These are phyloP conservation scores for Oreotragus oreotragus DNA, from an alignment of 2,113 vertebrate genomes.

Conservation along the genomic window DNA sequence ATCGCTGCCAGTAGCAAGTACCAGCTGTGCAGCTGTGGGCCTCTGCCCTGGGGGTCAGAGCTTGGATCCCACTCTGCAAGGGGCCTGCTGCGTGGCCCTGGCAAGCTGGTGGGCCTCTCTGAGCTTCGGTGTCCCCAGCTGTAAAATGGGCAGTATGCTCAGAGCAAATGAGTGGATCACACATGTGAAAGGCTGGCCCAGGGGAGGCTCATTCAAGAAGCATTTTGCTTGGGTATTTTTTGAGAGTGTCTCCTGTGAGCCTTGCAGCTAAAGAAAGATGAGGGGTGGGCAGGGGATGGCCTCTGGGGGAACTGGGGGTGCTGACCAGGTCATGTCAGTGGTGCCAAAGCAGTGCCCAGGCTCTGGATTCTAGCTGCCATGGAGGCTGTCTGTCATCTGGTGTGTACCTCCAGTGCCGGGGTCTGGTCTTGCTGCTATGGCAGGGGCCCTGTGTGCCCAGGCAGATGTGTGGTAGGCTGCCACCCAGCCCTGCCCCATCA, in stretches of 20 bases:
- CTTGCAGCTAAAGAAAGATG: neutral
- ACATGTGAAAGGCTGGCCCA: neutral
- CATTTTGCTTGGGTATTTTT: neutral
- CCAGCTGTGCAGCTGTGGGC: neutral
- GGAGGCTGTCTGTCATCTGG: neutral
- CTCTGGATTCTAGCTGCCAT: neutral
- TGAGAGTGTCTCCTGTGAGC: neutral
- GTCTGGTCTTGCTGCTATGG: neutral
- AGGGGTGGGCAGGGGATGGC: neutral
- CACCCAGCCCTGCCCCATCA: neutral
- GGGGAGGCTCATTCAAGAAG: neutral
- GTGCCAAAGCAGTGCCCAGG: fast-evolving
- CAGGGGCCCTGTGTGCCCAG: neutral
- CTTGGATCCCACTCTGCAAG: neutral
- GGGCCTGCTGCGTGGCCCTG: neutral
- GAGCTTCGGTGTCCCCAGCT: neutral
- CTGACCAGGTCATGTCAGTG: too few species aligned
- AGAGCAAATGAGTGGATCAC: neutral
- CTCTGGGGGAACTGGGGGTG: fast-evolving
- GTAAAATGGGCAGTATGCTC: neutral
- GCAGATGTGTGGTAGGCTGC: neutral
- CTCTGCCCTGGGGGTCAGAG: neutral
- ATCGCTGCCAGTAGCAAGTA: neutral
- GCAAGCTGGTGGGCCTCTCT: neutral
- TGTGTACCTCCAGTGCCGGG: too few species aligned